phyloP scores from a whole-genome alignment of 2,888 invertebrate species.

The Scrobipalpa costella region DNA sequence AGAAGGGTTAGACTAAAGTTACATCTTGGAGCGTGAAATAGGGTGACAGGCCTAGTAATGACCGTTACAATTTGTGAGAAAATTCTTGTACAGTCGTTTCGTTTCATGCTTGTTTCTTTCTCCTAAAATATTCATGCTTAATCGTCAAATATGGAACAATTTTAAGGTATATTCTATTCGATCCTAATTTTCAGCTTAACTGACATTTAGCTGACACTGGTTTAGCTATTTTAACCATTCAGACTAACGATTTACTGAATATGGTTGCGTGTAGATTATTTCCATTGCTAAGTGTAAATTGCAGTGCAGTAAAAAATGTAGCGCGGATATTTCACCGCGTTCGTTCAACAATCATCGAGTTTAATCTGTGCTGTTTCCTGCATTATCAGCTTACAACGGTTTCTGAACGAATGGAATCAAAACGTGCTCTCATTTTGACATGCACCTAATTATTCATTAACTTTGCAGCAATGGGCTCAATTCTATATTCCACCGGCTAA shows the following conservation, averaged over 20 bases:
- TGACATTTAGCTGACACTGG: not conserved
- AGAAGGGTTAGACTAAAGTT: not conserved
- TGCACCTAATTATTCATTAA: not conserved
- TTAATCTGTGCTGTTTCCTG: conserved; percentile 9
- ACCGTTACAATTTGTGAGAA: too few species aligned
- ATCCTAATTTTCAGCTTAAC: not conserved
- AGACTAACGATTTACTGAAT: not conserved
- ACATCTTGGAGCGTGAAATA: not conserved
- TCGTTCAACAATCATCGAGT: conserved; percentile 11
- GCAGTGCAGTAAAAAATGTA: not conserved
- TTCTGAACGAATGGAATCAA: conserved; percentile 11
- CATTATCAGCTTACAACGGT: conserved; percentile 1
- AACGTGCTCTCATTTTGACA: not conserved
- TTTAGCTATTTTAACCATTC: not conserved
- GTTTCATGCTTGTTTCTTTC: too few species aligned
- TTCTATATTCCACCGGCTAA: too few species aligned
- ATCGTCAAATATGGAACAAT: too few species aligned
- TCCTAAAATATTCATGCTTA: too few species aligned
- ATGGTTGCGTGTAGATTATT: not conserved
- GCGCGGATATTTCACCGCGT: not conserved
- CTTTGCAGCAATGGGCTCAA: not conserved
- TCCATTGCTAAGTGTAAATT: not conserved
- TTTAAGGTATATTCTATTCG: too few species aligned
- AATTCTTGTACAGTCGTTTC: too few species aligned
- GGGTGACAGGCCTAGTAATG: not conserved